Conservation (phyloP, 2,797 vertebrate genomes). For the Molothrus aeneus region DNA sequence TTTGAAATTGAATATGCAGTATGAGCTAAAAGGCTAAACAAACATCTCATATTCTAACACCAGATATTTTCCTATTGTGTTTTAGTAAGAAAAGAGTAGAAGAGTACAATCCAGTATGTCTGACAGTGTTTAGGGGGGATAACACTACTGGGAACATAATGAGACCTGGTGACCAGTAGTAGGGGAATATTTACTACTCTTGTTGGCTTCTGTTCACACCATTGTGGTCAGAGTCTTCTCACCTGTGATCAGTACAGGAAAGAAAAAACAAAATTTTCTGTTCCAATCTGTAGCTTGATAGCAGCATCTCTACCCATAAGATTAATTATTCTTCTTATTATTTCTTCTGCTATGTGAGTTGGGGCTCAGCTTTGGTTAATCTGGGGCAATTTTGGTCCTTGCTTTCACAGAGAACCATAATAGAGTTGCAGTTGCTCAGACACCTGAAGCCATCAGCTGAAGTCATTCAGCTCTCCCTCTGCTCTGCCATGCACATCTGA, state of each 20-base stretch:
- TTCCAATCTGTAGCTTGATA: background rate
- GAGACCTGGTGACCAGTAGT: background rate
- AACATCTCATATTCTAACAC: background rate
- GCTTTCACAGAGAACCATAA: background rate
- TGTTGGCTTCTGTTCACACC: background rate
- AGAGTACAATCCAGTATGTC: background rate
- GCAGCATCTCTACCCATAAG: background rate
- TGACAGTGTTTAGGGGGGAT: background rate
- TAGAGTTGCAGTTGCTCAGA: background rate
- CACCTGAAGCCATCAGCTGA: background rate
- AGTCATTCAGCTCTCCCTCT: background rate
- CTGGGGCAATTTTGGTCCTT: background rate
- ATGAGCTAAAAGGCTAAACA: background rate
- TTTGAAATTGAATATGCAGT: background rate
- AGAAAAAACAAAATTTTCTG: background rate
- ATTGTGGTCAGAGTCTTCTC: background rate
- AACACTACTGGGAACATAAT: accelerated
- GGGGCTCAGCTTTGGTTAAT: background rate
- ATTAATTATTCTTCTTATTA: background rate
- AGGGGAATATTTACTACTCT: background rate
- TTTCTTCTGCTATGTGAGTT: background rate
- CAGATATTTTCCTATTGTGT: background rate
- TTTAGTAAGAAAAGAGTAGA: background rate
- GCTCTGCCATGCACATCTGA: background rate
- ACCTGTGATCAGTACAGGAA: background rate